phyloP scores from a whole-genome alignment of 2,888 invertebrate species.

The Macroteleia sp. region DNA sequence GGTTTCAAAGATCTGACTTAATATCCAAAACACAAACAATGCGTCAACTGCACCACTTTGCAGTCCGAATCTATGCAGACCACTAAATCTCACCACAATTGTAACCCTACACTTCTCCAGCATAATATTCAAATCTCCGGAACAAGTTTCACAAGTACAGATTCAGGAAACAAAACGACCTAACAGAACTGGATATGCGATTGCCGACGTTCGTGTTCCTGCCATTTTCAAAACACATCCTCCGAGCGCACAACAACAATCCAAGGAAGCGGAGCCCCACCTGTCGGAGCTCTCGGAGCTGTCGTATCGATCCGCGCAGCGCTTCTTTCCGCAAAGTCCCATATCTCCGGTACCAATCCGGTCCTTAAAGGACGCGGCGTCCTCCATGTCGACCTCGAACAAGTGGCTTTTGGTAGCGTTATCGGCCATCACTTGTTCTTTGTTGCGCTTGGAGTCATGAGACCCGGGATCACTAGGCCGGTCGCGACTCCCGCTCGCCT shows the following conservation, averaged over 20 bases:
- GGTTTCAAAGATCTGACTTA: too few species aligned
- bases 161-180: too few species aligned
- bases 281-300: slow-evolving; percentile 97
- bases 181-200: not conserved
- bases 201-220: slow-evolving; percentile 22
- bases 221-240: slow-evolving; percentile 28
- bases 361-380: slow-evolving; percentile 74
- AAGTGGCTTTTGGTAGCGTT: not conserved
- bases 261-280: slow-evolving; percentile 85
- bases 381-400: slow-evolving; percentile 52
- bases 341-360: slow-evolving; percentile 78
- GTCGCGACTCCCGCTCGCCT: slow-evolving; percentile 32
- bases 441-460: not conserved
- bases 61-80: too few species aligned
- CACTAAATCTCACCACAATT: too few species aligned
- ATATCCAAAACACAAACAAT: too few species aligned
- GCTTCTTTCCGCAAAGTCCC: slow-evolving; percentile 89
- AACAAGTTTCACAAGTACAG: too few species aligned
- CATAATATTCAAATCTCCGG: too few species aligned
- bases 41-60: too few species aligned
- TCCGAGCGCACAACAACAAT: slow-evolving; percentile 12
- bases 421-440: slow-evolving; percentile 6
- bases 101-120: too few species aligned
- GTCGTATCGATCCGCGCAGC: slow-evolving; percentile 96
- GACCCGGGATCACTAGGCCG: not conserved